Conservation (phyloP, 2,888 invertebrate species). For the Rotaria macrura region DNA sequence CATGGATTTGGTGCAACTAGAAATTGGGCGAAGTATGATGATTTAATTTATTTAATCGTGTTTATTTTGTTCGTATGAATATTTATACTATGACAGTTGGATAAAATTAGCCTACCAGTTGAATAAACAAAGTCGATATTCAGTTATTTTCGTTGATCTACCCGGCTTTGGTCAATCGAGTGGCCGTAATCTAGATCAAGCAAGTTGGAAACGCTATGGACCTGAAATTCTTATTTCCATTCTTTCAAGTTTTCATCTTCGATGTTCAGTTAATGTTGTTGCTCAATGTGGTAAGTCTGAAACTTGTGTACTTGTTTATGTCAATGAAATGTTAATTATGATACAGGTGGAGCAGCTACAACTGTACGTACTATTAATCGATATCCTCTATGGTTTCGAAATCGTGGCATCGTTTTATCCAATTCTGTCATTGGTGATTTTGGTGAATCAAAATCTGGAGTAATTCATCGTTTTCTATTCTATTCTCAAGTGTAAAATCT, state of each 20-base stretch:
- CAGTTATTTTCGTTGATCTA: not conserved
- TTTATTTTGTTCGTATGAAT: not conserved
- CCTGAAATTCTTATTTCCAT: not conserved
- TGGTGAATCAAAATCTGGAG: not conserved
- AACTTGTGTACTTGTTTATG: too few relatives aligned
- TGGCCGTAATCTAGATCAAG: not conserved
- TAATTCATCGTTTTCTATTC: not conserved
- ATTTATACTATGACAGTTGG: not conserved
- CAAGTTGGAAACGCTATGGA: conserved; percentile 12
- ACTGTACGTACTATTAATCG: not conserved
- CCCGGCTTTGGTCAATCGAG: conserved; percentile 17
- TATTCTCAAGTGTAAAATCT: too few relatives aligned
- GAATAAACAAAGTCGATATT: not conserved
- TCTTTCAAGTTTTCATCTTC: not conserved
- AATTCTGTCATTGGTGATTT: conserved; percentile 18
- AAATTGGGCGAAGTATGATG: not conserved
- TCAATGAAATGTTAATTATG: not conserved
- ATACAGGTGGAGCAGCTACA: conserved; percentile 11
- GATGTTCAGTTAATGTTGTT: not conserved
- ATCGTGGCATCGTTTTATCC: not conserved
- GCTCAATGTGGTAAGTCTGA: not conserved
- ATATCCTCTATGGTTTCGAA: not conserved
- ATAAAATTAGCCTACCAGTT: not conserved
- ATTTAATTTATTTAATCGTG: not conserved
- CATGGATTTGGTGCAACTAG: not conserved